Evolutionary conservation across 2,113 vertebrate species (phyloP).

Genomic region (Burhinus oedicnemus): DNA sequence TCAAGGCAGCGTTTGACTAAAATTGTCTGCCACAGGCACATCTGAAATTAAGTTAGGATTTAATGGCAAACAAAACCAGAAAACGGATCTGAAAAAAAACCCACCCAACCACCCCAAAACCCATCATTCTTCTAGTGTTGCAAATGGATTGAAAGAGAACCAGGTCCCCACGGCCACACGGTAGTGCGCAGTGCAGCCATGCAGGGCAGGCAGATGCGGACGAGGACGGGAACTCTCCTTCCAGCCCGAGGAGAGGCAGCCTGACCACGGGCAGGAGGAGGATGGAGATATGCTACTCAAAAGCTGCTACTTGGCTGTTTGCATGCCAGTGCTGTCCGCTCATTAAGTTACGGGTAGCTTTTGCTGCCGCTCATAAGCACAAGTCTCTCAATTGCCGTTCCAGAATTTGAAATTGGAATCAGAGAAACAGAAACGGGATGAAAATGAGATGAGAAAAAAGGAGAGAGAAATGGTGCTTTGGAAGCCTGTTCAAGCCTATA

Average conservation of each 20-base stretch:
- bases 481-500: not conserved
- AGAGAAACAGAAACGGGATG: not conserved
- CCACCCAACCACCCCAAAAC: not conserved
- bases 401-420: not conserved
- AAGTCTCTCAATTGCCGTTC: not conserved
- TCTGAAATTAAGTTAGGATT: not conserved
- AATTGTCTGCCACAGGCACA: conserved; percentile 7
- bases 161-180: not conserved
- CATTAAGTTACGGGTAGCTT: not conserved
- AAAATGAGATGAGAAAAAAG: not conserved
- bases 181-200: accelerated
- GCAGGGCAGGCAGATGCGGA: not conserved
- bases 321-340: not conserved
- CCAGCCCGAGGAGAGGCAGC: not conserved
- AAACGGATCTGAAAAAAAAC: not conserved
- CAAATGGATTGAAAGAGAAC: not conserved
- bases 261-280: not conserved
- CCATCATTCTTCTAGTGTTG: not conserved
- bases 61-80: not conserved
- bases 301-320: not conserved
- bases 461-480: not conserved
- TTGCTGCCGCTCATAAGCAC: not conserved
- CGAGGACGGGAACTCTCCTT: not conserved
- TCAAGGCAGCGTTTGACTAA: not conserved
- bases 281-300: not conserved